A percentile compares a stretch with the other conserved stretches of the same genome.
These are phyloP conservation scores for Andrena minutula DNA, from an alignment of 2,888 invertebrate species.

Conservation along the genomic window DNA sequence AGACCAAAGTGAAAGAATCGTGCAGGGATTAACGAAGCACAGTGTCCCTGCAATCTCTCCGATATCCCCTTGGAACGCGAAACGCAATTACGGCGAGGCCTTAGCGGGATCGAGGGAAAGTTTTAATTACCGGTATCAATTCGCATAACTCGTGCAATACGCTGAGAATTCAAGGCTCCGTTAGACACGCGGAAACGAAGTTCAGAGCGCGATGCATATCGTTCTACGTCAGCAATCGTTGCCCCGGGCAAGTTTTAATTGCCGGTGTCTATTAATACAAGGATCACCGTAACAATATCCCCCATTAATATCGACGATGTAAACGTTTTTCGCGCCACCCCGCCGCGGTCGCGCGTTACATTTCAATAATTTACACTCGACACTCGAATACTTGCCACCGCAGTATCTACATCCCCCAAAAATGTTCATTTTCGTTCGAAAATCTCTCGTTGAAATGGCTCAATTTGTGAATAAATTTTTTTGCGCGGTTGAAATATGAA, in stretches of 20 bases:
- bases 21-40: slow-evolving; percentile 30
- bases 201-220: slow-evolving; percentile 54
- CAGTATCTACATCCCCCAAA: background rate
- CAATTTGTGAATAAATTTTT: slow-evolving; percentile 7
- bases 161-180: slow-evolving; percentile 59
- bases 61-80: slow-evolving; percentile 46
- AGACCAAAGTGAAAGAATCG: slow-evolving; percentile 20
- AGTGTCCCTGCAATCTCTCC: slow-evolving; percentile 31
- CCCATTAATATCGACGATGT: slow-evolving; percentile 44
- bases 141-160: slow-evolving; percentile 67
- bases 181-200: slow-evolving; percentile 63
- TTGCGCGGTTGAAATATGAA: background rate
- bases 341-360: background rate
- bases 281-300: slow-evolving; percentile 60
- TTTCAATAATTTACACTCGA: slow-evolving; percentile 3
- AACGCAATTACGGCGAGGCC: slow-evolving; percentile 63
- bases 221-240: slow-evolving; percentile 56
- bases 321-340: slow-evolving; percentile 26
- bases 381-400: background rate
- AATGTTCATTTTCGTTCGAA: background rate
- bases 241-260: slow-evolving; percentile 72
- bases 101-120: slow-evolving; percentile 67
- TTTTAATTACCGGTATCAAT: slow-evolving; percentile 77
- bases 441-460: slow-evolving; percentile 3
- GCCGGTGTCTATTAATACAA: slow-evolving; percentile 63